Evolutionary conservation across 37 sponge, comb jelly and placozoan genomes (phyloP), one percentile per base, ranked within the genome.

Genomic region (Axinella damicornis): DNA sequence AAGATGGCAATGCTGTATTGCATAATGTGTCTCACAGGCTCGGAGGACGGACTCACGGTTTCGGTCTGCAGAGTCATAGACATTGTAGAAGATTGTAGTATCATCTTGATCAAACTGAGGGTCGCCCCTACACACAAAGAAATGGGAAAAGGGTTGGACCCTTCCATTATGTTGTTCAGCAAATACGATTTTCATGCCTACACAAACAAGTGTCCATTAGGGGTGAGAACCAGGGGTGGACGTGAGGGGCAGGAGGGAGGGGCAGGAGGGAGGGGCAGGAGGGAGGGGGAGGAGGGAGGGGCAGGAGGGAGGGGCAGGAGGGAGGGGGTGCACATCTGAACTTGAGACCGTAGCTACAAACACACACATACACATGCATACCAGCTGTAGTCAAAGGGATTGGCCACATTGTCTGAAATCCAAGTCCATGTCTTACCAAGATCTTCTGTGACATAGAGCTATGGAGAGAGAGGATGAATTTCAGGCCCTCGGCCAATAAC

Each of bases 381-480:
- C 83, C 89, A 83, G 57, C 78, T 78, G 32, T 78, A 89, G 77
- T 83, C 71, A 34, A 38, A 38, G 24, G 35, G 2, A 0, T 17
- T 5, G 37, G 59, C 59, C 0, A 89, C 89, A 63, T 83, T 60
- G 22, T 89, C 65, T 63, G 83, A 59, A 57, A 89, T 34, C 31
- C 32, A 52, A 5, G 24, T 83, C 78, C 83, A 83, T 14, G 57
- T 58, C 20, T 0, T 25, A 32, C 89, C 89, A 17, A 78, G 65
- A 54, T 89, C 69, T 32, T 39, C 32, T 2, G 85, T 83, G 30
- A 89, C 85, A 54, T 89, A 83, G 40, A 90, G 71, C 80, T 86
- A 11, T 5, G 18, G 33, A 39, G 5, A 27, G 63, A 27, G 63
- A 27, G 63, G 63, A 6, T 2, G 63, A 27, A 2, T 6, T 61